These are phyloP conservation scores for Pogonophryne albipinna DNA, from an alignment of 2,797 vertebrate species.

Conservation along the genomic window DNA sequence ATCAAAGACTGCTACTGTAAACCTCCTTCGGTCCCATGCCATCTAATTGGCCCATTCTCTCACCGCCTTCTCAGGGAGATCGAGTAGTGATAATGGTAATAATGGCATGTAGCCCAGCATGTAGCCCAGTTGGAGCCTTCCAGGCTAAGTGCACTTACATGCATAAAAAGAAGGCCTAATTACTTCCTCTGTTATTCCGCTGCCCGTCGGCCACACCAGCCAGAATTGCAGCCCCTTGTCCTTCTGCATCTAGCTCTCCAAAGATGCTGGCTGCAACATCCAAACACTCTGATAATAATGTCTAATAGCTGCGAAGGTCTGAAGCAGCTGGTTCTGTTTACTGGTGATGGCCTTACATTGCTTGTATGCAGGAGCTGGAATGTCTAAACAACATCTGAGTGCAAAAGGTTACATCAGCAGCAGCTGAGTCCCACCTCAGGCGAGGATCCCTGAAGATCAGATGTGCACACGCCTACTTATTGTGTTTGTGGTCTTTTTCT, in stretches of 20 bases:
- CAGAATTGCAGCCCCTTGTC: slow-evolving; percentile 15
- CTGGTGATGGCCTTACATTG: background rate
- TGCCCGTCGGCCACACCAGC: slow-evolving; percentile 46
- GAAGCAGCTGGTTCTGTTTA: background rate
- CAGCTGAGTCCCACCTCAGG: slow-evolving; percentile 68
- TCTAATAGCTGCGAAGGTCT: slow-evolving; percentile 30
- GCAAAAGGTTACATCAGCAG: slow-evolving; percentile 66
- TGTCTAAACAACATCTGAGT: slow-evolving; percentile 60
- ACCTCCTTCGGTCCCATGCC: slow-evolving; percentile 12
- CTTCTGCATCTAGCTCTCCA: slow-evolving; percentile 26
- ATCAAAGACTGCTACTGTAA: slow-evolving; percentile 21
- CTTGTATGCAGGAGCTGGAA: slow-evolving; percentile 22
- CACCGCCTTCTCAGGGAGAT: slow-evolving; percentile 58
- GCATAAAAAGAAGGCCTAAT: slow-evolving; percentile 74
- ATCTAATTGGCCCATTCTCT: slow-evolving; percentile 56
- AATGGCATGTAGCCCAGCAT: slow-evolving; percentile 75
- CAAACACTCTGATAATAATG: slow-evolving; percentile 41
- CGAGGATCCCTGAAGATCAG: slow-evolving; percentile 60
- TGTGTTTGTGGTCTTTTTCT: background rate
- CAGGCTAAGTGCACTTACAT: slow-evolving; percentile 78
- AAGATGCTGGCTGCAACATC: slow-evolving; percentile 38
- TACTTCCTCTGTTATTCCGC: slow-evolving; percentile 74
- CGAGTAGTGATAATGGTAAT: slow-evolving; percentile 75
- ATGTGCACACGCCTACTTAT: slow-evolving; percentile 28
- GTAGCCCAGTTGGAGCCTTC: slow-evolving; percentile 65